Evolutionary conservation across 2,113 vertebrate species (phyloP).

Genomic region (Crotophaga sulcirostris): DNA sequence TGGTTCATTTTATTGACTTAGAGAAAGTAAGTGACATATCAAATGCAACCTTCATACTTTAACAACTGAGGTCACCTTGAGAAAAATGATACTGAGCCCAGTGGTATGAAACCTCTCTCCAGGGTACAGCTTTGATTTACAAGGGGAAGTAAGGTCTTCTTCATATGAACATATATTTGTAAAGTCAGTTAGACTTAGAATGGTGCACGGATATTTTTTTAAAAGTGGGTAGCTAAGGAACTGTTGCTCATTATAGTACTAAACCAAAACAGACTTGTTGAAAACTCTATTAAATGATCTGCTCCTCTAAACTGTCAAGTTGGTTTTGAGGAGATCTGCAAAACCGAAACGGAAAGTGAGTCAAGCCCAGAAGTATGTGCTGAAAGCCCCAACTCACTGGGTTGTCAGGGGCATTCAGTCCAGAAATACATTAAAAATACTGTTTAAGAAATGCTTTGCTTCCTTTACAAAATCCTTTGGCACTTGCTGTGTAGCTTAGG

Average conservation of each 20-base stretch:
- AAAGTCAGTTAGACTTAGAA: neutral
- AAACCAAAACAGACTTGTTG: neutral
- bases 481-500: neutral
- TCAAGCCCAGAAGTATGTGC: constrained; percentile 5
- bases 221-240: neutral
- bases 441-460: neutral
- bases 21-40: constrained; percentile 73
- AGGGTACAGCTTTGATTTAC: constrained; percentile 69
- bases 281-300: neutral
- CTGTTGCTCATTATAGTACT: neutral
- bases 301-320: neutral
- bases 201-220: neutral
- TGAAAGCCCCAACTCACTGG: constrained; percentile 27
- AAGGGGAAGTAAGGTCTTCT: constrained; percentile 69
- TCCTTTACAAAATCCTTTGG: neutral
- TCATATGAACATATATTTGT: neutral
- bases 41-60: constrained; percentile 73
- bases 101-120: constrained; percentile 47
- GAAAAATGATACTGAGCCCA: constrained; percentile 56
- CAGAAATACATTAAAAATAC: constrained; percentile 22
- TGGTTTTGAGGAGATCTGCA: constrained; percentile 6
- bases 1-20: constrained; percentile 65
- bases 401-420: neutral
- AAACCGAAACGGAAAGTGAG: neutral
- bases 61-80: constrained; percentile 76